Evolutionary conservation across 2,888 invertebrate genomes (phyloP), one percentile per base, ranked within the genome.

Genomic region (Nomada ruficornis): DNA sequence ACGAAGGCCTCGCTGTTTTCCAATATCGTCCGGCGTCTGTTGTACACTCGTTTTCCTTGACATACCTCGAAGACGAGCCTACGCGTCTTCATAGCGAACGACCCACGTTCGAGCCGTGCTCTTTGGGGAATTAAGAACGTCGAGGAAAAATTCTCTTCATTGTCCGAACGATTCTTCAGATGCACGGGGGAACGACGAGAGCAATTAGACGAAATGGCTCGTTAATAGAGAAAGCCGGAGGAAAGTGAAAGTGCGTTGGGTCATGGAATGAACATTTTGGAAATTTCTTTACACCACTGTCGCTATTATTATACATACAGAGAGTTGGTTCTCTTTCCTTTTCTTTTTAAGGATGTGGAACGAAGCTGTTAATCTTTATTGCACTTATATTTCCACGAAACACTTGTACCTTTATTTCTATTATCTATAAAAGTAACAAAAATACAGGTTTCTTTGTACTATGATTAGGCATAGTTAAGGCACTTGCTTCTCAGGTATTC

Each of bases 41-140:
- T 47, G 74, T 63, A 81, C 77, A 86, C 89, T 80, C 70, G 90
- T 89, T 91, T 90, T 88, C 91, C 91, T 91, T 91, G 91, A 91
- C 91, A 91, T 71, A 86, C 79, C 87, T 83, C 67, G 77, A 78
- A 79, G 80, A 79, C 69, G 82, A 84, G 60, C 86, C 83, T 67
- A 87, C 87, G 80, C 82, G 42, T 55, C 50, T 20, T 47, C 73
- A 60, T 74, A 57, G 65, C 54, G 36, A 23, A 57, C 80, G 42
- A 72, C 78, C 81, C 70, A 88, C 86, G 72, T 65, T 23, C 9
- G 11, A 20, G 42, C 9, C 18, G 2, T 1, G 47, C 26, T 0
- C n/a, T 54, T 23, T 11, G n/a, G 47, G n/a, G 23, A 44, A 23
- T 26, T 26, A 5, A 23, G 18, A 5, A 47, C 29, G 36, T 9